phyloP scores from a whole-genome alignment of 2,113 vertebrate genomes.

The Pseudolaguvia tuberculata region DNA sequence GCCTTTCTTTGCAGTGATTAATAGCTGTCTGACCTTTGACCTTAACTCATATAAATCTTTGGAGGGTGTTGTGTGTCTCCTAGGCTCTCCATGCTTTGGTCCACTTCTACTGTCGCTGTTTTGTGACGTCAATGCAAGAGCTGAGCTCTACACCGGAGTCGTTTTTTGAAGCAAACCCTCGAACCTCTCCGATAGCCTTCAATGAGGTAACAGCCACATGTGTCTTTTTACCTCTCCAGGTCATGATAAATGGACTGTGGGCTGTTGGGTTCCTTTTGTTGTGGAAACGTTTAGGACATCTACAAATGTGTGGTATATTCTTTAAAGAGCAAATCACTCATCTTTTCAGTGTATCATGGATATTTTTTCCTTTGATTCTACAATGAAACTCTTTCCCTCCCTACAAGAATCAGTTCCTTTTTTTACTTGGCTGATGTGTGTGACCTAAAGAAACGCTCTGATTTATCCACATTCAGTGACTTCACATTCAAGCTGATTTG shows the following conservation, averaged over 20 bases:
- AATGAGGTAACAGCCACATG: slow-evolving; percentile 41
- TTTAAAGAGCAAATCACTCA: slow-evolving; percentile 30
- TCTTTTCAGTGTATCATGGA: slow-evolving; percentile 1
- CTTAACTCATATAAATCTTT: slow-evolving; percentile 62
- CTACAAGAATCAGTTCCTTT: neutral
- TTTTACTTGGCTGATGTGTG: neutral
- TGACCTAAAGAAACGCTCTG: neutral
- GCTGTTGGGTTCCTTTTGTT: slow-evolving; percentile 67
- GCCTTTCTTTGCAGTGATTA: slow-evolving; percentile 65
- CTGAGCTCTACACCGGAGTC: slow-evolving; percentile 35
- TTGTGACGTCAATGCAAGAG: slow-evolving; percentile 7
- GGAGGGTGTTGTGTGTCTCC: slow-evolving; percentile 51
- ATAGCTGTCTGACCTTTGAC: slow-evolving; percentile 68
- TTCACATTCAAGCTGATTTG: neutral
- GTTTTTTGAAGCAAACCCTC: slow-evolving; percentile 39
- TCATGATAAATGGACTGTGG: slow-evolving; percentile 70
- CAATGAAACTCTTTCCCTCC: neutral
- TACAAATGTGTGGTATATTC: slow-evolving; percentile 53
- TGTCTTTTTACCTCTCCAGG: slow-evolving; percentile 53
- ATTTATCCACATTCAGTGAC: neutral
- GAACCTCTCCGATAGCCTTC: slow-evolving; percentile 36
- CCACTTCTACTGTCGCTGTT: slow-evolving; percentile 34
- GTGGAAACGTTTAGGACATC: slow-evolving; percentile 60
- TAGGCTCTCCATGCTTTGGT: slow-evolving; percentile 43
- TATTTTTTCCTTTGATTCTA: neutral